Conservation (phyloP, 2,113 vertebrate species). For the Rousettus leschenaultii region DNA sequence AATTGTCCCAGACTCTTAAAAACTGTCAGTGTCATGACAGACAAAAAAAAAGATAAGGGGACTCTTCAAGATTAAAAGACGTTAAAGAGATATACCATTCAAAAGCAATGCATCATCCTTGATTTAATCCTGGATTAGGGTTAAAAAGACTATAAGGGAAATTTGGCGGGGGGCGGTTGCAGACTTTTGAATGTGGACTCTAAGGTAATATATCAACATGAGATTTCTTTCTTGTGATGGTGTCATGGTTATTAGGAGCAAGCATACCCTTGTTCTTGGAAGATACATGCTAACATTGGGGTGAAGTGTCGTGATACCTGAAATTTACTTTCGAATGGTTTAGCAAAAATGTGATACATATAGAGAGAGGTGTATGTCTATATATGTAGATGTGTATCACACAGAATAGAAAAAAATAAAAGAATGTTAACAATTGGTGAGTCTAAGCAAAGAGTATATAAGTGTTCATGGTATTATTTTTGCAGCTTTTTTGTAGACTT, state of each 20-base stretch:
- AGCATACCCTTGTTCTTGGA: not conserved
- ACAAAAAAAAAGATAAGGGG: not conserved
- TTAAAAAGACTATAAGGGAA: not conserved
- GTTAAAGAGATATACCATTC: not conserved
- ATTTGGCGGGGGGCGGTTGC: not conserved
- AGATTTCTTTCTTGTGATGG: not conserved
- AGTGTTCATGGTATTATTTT: not conserved
- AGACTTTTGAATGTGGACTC: not conserved
- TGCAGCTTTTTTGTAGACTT: conserved; percentile 12
- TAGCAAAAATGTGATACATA: not conserved
- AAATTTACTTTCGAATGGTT: not conserved
- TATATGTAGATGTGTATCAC: too few species aligned
- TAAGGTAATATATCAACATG: not conserved
- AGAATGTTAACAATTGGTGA: not conserved
- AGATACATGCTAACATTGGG: not conserved
- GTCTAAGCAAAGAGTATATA: not conserved
- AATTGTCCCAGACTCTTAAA: not conserved
- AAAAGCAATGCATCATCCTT: not conserved
- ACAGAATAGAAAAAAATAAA: not conserved
- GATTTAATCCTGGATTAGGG: not conserved
- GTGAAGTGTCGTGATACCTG: not conserved
- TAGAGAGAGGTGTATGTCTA: not conserved
- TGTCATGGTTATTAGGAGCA: not conserved
- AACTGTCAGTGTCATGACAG: not conserved
- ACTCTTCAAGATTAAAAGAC: not conserved